A percentile compares a stretch with the other conserved stretches of the same genome.
Evolutionary conservation across 2,797 vertebrate species (phyloP).

Genomic region (Artibeus lituratus): DNA sequence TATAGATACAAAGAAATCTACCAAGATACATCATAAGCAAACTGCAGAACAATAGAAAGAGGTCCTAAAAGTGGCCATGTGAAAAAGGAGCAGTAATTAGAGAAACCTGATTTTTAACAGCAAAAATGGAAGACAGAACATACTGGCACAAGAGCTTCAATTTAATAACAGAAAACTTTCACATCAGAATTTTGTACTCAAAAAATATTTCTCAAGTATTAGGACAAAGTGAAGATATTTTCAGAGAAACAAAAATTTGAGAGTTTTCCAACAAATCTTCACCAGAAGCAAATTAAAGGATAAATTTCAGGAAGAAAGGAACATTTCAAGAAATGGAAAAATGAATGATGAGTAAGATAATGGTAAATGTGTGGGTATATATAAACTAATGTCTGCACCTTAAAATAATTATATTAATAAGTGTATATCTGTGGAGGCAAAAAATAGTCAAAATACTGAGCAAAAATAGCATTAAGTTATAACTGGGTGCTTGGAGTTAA

Average conservation of each 20-base stretch:
- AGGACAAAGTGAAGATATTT: neutral
- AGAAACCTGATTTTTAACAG: neutral
- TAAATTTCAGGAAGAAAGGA: neutral
- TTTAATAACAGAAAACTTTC: neutral
- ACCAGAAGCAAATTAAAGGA: neutral
- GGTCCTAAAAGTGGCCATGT: neutral
- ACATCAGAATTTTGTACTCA: neutral
- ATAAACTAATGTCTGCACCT: neutral
- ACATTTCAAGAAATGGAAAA: neutral
- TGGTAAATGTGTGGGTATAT: neutral
- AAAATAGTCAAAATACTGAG: neutral
- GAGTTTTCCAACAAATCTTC: neutral
- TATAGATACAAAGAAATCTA: neutral
- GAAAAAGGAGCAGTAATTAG: neutral
- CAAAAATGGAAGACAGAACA: neutral
- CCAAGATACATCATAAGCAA: neutral
- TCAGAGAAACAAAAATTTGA: neutral
- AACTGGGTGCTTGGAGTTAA: neutral
- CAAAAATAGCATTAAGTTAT: neutral
- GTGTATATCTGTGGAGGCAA: neutral
- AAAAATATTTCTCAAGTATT: neutral
- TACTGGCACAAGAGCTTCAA: neutral
- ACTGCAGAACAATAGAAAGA: neutral
- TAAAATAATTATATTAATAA: neutral
- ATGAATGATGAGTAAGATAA: neutral